Base-by-base conservation (phyloP, 2,888 invertebrate species). In the Pseudanteris insignis region DNA sequence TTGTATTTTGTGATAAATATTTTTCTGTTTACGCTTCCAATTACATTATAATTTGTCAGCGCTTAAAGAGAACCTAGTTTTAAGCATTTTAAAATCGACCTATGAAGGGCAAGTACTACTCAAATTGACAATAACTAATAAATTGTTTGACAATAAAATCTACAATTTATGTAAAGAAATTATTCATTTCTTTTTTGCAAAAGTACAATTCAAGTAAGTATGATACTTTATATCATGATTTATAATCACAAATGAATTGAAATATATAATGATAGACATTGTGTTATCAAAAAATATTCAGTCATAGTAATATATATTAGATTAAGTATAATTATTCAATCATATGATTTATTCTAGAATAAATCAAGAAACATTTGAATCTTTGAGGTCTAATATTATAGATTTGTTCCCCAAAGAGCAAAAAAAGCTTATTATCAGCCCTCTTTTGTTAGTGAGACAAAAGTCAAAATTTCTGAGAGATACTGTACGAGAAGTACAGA, bases 401-500 rank as follows among this genome's bases (percentile, higher is more conserved):
- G 10, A 43, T n/a, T 10, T 43, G 5, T 43, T 43, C 21, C 8
- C 24, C 7, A 32, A 32, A 3, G 43, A 43, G 25, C 2, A 8
- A 25, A 43, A 43, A 32, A 32, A 25, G 7, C 24, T 7, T 43
- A 43, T 30, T 43, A 33, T 10, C 33, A 32, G 25, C 25, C 24
- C 5, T 21, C 21, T 29, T 32, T 24, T 25, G 9, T 14, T 3
- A 5, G 21, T 5, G 9, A n/a, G n/a, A 6, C 9, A 2, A 14
- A 13, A 10, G 3, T 11, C 24, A 43, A 43, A 13, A 12, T 43
- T 26, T 26, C 26, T 25, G 38, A 26, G 43, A 32, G 12, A 25
- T 32, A n/a, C 12, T 43, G 43, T 43, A 43, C 14, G 43, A 43
- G 8, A 11, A 43, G 9, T 43, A 43, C 33, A 21, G 43, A 21